Conservation (phyloP, 1,140 invertebrate species). For the Zaprionus inermis region DNA sequence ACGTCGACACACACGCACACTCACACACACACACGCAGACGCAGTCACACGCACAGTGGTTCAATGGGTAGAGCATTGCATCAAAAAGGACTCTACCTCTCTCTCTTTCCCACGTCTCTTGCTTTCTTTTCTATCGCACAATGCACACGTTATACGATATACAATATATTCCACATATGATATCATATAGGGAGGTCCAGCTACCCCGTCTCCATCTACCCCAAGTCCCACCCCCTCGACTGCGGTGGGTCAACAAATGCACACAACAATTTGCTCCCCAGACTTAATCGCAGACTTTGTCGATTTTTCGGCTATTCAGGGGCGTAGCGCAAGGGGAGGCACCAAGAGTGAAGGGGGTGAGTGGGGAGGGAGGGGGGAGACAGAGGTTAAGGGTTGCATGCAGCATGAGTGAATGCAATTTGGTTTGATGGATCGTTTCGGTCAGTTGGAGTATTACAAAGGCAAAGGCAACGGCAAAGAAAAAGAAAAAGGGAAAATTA, state of each 20-base stretch:
- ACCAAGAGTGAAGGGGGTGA: not conserved
- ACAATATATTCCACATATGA: conserved; percentile 28
- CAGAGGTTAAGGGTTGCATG: not conserved
- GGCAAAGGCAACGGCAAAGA: not conserved
- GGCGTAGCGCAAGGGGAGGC: too few species aligned
- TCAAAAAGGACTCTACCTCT: conserved; percentile 30
- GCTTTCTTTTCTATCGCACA: conserved; percentile 40
- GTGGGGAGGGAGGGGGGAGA: not conserved
- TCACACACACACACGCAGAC: conserved; percentile 7
- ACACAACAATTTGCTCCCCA: conserved; percentile 35
- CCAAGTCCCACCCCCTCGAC: not conserved
- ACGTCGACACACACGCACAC: conserved; percentile 24
- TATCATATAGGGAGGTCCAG: conserved; percentile 51
- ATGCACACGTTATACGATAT: conserved; percentile 18
- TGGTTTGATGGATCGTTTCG: conserved; percentile 27
- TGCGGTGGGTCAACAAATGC: conserved; percentile 17
- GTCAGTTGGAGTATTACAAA: conserved; percentile 14
- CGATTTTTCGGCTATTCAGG: not conserved
- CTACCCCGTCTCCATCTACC: not conserved
- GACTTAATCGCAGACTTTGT: conserved; percentile 32
- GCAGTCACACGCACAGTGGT: conserved; percentile 1
- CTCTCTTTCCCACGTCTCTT: not conserved
- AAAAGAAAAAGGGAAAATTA: not conserved
- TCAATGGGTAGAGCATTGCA: conserved; percentile 2
- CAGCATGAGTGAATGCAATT: conserved; percentile 20